These are phyloP conservation scores for Tychaedon coryphoeus DNA, from an alignment of 2,113 vertebrate genomes.

Conservation along the genomic window DNA sequence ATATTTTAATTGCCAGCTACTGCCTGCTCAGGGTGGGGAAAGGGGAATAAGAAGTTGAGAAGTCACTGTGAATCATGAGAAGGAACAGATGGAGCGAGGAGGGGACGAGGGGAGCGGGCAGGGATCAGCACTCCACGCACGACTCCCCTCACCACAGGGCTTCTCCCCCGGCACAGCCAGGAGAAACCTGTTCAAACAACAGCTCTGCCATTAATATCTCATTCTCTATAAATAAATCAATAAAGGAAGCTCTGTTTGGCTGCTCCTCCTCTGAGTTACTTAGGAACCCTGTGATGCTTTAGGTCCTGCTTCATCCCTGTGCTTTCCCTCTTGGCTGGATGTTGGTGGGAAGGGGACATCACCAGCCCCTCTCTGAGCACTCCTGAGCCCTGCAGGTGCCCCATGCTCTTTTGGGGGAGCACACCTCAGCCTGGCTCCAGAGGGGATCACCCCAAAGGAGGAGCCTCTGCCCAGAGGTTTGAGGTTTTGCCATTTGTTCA, in stretches of 20 bases:
- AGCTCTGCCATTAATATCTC: constrained; percentile 50
- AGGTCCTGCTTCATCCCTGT: background rate
- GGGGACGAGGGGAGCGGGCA: background rate
- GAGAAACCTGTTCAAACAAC: constrained; percentile 49
- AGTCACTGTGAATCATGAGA: background rate
- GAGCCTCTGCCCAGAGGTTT: background rate
- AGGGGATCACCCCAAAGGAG: no score
- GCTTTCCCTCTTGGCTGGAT: fast-evolving
- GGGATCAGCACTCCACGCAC: background rate
- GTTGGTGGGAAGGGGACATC: background rate
- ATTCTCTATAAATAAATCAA: constrained; percentile 65
- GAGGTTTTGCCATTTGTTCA: background rate
- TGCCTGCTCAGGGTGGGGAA: background rate
- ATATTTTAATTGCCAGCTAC: constrained; percentile 48
- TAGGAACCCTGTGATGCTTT: background rate
- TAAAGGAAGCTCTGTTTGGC: background rate
- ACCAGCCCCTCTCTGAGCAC: fast-evolving
- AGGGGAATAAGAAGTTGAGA: constrained; percentile 2
- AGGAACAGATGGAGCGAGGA: constrained; percentile 44
- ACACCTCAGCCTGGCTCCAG: background rate
- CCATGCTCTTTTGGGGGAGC: background rate
- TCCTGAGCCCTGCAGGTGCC: background rate
- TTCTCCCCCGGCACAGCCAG: background rate
- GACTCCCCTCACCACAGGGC: background rate
- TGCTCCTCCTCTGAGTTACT: background rate